Conservation (phyloP, 2,888 invertebrate species). For the Clistopyga incitator region DNA sequence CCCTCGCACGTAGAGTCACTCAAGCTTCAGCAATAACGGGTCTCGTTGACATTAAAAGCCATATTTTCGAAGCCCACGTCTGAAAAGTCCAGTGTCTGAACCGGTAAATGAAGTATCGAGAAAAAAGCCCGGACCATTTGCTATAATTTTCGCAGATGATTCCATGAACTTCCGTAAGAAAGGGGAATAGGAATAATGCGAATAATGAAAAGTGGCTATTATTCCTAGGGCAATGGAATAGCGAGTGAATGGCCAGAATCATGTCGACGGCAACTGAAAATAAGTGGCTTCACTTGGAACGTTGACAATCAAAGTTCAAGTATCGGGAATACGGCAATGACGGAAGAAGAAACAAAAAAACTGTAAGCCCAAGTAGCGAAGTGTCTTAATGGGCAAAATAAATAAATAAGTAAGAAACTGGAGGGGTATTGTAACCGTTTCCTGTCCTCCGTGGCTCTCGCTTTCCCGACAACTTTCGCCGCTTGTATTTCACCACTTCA, state of each 20-base stretch:
- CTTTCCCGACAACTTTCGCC: slow-evolving; percentile 27
- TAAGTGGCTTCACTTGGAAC: neutral
- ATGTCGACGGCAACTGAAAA: neutral
- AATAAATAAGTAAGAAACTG: slow-evolving; percentile 46
- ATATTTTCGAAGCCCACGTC: no score
- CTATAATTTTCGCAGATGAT: slow-evolving; percentile 38
- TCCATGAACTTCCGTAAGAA: slow-evolving; percentile 12
- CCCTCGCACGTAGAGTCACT: neutral
- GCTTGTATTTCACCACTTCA: neutral
- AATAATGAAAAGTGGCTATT: slow-evolving; percentile 26
- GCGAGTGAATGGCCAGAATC: neutral
- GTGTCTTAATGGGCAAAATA: slow-evolving; percentile 1
- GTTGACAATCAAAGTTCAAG: slow-evolving; percentile 16
- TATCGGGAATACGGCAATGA: slow-evolving; percentile 17
- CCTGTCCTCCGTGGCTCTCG: slow-evolving; percentile 1
- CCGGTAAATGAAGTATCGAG: no score
- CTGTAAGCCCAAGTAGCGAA: neutral
- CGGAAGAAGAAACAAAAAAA: neutral
- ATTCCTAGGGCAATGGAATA: slow-evolving; percentile 14
- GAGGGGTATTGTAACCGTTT: slow-evolving; percentile 15
- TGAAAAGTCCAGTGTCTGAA: no score
- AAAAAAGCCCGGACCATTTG: no score
- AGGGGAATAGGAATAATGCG: neutral
- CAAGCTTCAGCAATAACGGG: neutral
- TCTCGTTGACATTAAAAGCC: neutral